Conservation (phyloP, 1,140 invertebrate species). For the Drosophila nebulosa region DNA sequence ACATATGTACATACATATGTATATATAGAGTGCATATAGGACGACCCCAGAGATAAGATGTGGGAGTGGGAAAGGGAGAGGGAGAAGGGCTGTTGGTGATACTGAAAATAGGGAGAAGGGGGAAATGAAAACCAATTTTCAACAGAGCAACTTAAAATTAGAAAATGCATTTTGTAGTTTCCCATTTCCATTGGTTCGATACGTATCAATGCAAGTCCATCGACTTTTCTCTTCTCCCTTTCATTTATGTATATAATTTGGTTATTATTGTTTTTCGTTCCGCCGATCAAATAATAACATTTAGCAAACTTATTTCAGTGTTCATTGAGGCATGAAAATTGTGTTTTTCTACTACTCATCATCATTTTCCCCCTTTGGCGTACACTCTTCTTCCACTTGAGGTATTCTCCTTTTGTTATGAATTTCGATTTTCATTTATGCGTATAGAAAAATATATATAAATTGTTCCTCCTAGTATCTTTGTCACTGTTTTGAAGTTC, state of each 20-base stretch:
- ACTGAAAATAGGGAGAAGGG: not conserved
- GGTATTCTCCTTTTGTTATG: slow-evolving; percentile 4
- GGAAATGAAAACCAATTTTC: slow-evolving; percentile 34
- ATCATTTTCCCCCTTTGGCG: not conserved
- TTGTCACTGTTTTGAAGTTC: too few species aligned
- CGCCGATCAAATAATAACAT: slow-evolving; percentile 59
- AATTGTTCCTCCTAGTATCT: too few species aligned
- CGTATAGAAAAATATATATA: not conserved
- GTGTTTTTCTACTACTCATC: slow-evolving; percentile 20
- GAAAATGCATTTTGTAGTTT: slow-evolving; percentile 52
- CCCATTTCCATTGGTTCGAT: slow-evolving; percentile 23
- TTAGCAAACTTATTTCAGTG: slow-evolving; percentile 55
- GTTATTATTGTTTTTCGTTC: slow-evolving; percentile 21
- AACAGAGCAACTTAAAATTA: slow-evolving; percentile 38
- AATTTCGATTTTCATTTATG: not conserved
- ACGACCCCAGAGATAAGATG: not conserved
- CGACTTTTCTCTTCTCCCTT: slow-evolving; percentile 23
- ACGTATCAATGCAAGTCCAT: slow-evolving; percentile 4
- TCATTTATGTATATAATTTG: slow-evolving; percentile 57
- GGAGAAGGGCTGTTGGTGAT: not conserved
- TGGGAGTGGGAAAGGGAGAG: not conserved
- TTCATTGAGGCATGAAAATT: slow-evolving; percentile 68
- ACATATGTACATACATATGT: slow-evolving; percentile 22
- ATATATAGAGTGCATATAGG: not conserved
- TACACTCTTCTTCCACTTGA: not conserved